phyloP scores from a whole-genome alignment of 2,113 vertebrate genomes.

The Chloropsis cyanopogon region DNA sequence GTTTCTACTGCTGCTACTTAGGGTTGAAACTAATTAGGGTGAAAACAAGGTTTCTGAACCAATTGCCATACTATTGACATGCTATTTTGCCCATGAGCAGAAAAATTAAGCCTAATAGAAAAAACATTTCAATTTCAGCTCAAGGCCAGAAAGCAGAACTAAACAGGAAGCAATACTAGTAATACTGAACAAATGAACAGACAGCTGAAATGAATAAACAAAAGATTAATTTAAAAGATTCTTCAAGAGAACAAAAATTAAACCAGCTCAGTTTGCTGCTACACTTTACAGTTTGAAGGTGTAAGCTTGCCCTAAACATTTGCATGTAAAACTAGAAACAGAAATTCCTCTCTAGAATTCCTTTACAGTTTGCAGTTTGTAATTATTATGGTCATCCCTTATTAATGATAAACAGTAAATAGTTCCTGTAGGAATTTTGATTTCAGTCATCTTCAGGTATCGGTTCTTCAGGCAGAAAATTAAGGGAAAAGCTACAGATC shows the following conservation, averaged over 20 bases:
- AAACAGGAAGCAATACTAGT: neutral
- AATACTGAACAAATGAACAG: neutral
- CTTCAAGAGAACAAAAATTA: neutral
- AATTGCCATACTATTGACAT: neutral
- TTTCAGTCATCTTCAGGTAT: neutral
- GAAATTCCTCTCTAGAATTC: slow-evolving; percentile 17
- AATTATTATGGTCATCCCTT: slow-evolving; percentile 54
- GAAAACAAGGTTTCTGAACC: neutral
- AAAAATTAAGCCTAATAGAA: neutral
- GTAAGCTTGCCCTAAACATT: neutral
- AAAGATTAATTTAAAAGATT: neutral
- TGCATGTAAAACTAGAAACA: neutral
- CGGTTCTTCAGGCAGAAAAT: neutral
- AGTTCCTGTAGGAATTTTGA: neutral
- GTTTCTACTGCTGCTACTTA: neutral
- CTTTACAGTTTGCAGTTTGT: slow-evolving; percentile 40
- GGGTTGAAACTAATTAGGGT: neutral
- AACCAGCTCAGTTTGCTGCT: neutral
- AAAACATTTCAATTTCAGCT: neutral
- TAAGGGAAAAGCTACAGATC: neutral
- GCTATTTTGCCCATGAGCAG: neutral
- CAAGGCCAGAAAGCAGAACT: neutral
- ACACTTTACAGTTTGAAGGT: neutral
- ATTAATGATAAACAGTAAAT: slow-evolving; percentile 26
- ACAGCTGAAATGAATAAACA: neutral